Percentiles rank a stretch among this genome's conserved stretches.
These are phyloP conservation scores for Catostylus mosaicus DNA, from an alignment of 30 jellyfish, hydroid and myxozoan species.

Conservation along the genomic window DNA sequence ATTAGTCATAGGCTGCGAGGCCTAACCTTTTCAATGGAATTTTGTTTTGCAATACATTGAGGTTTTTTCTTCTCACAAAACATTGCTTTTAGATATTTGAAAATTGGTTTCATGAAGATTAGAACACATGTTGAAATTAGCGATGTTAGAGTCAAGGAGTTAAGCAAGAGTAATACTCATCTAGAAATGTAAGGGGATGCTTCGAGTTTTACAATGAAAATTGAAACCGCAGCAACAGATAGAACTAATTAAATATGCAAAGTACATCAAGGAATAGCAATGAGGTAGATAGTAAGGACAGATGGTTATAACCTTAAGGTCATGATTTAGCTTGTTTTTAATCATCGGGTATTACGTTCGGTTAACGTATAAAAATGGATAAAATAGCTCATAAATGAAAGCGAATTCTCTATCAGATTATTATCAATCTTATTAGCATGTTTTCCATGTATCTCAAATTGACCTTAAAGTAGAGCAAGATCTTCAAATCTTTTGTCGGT, in stretches of 20 bases:
- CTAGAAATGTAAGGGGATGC: conserved; percentile 35
- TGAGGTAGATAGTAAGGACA: conserved; percentile 49
- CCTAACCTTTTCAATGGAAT: background rate
- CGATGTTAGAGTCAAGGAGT: conserved; percentile 49
- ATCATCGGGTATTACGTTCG: conserved; percentile 50
- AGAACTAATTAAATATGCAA: conserved; percentile 42
- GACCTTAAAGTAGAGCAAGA: background rate
- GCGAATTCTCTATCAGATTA: conserved; percentile 15
- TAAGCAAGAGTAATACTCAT: conserved; percentile 31
- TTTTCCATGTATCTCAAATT: background rate
- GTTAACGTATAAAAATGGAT: conserved; percentile 50
- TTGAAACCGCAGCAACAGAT: conserved; percentile 49
- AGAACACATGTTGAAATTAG: conserved; percentile 32
- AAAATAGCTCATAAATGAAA: background rate
- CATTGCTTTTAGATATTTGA: conserved; percentile 33
- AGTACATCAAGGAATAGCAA: conserved; percentile 27
- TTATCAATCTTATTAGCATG: background rate
- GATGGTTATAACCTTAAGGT: conserved; percentile 40
- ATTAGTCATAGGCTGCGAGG: conserved; percentile 1
- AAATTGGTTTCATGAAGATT: conserved; percentile 57
- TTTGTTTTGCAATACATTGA: background rate
- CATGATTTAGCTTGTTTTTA: conserved; percentile 51
- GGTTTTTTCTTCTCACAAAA: conserved; percentile 16
- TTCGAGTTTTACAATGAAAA: conserved; percentile 41
- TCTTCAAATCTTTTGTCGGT: no score